Evolutionary conservation across 1,140 invertebrate species (phyloP), one percentile per base, ranked within the genome.

Genomic region (Orussus abietinus): DNA sequence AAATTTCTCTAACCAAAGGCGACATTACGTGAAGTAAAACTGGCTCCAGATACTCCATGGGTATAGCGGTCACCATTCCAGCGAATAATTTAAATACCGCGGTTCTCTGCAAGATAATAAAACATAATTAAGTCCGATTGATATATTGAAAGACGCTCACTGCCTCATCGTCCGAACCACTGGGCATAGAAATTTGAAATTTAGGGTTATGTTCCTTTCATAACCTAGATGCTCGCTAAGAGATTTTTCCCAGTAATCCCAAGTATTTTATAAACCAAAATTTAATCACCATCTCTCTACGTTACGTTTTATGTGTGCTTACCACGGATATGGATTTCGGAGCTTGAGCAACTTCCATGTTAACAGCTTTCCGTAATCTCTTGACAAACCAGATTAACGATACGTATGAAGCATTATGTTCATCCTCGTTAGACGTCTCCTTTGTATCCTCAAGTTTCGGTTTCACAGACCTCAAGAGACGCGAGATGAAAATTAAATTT

Each of bases 31-130:
- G 68, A 38, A 68, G 69, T 10, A 83, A 53, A 33, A 83, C 53
- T 2, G 69, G 58, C 1, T 69, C 55, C 4, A 89, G 47, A 21
- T 68, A 60, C 1, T 80, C 72, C 15, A 76, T 46, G 4, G 76
- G 76, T 7, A 87, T 60, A 26, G 79, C 75, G 3, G 79, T 62
- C 12, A 75, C 57, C 7, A 88, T 49, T 1, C 81, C 84, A 19
- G 81, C 85, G n/a, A 85, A 77, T 66, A 82, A 88, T 47, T 85
- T 84, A 41, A 88, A 88, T 11, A 84, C 73, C 38, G 78, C 75
- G 10, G 66, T 76, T 45, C 86, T 72, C 83, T 86, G 42, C 0
- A 57, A 53, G 15, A 33, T 30, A 32, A 59, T 51, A 42, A 43
- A 49, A 40, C 47, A 43, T 10, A 17, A 30, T 26, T 21, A 40